Evolutionary conservation across 2,113 vertebrate species (phyloP).

Genomic region (Paracanthobrama guichenoti): DNA sequence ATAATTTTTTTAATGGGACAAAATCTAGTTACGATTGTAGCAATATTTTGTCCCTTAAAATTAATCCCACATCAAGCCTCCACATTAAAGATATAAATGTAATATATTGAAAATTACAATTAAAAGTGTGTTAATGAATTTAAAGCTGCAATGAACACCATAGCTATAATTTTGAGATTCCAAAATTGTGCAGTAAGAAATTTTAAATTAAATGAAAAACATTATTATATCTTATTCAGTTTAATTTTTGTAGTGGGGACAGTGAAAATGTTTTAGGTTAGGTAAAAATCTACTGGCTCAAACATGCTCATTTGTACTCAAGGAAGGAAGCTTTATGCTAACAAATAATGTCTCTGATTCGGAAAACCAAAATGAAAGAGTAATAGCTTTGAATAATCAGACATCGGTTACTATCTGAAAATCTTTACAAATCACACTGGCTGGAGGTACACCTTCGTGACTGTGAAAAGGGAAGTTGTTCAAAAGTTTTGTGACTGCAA

Average conservation of each 20-base stretch:
- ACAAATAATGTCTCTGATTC: background rate
- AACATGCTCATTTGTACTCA: background rate
- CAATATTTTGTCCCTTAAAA: no score
- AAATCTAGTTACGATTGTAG: background rate
- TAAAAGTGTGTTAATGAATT: background rate
- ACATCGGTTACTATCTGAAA: conserved; percentile 45
- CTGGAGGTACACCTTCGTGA: conserved; percentile 43
- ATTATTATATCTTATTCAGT: background rate
- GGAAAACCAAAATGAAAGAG: background rate
- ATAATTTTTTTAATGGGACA: background rate
- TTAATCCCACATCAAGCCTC: background rate
- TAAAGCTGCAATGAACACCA: background rate
- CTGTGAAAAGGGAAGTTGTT: conserved; percentile 41
- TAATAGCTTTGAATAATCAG: conserved; percentile 30
- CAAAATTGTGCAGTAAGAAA: background rate
- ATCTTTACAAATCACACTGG: conserved; percentile 51
- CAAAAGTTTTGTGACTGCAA: conserved; percentile 56
- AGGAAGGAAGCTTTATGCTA: background rate
- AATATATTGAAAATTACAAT: background rate
- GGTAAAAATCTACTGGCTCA: background rate
- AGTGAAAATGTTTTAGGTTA: conserved; percentile 7
- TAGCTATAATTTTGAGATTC: no score
- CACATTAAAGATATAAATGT: background rate
- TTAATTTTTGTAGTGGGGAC: background rate
- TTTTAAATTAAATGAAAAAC: no score